phyloP scores from a whole-genome alignment of 2,797 vertebrate genomes.

The Coracias cyanogaster region DNA sequence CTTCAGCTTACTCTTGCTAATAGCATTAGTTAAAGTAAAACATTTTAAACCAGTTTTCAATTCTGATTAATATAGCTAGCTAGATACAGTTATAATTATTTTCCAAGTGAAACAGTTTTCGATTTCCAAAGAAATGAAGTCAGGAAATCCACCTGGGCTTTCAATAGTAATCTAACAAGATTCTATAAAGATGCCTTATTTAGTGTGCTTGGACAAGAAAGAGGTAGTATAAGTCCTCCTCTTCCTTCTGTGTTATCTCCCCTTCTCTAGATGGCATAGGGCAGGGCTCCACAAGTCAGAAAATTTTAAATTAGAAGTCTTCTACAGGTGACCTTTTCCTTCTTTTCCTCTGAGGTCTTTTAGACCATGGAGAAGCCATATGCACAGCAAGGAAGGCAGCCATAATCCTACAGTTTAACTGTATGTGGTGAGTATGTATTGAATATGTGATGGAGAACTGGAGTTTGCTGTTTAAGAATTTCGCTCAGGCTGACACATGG shows the following conservation, averaged over 20 bases:
- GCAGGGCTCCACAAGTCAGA: not conserved
- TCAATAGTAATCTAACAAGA: not conserved
- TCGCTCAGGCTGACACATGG: not conserved
- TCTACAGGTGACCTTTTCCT: accelerated
- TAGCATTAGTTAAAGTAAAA: not conserved
- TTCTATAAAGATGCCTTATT: not conserved
- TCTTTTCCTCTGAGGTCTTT: not conserved
- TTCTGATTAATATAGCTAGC: not conserved
- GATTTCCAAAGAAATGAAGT: constrained; percentile 15
- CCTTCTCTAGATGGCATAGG: not conserved
- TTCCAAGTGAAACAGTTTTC: not conserved
- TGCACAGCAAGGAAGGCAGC: not conserved
- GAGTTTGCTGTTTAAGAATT: not conserved
- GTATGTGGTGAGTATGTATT: not conserved
- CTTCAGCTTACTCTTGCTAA: not conserved
- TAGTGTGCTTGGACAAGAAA: not conserved
- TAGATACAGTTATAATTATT: not conserved
- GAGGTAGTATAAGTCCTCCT: accelerated
- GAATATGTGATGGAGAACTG: not conserved
- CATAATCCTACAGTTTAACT: not conserved
- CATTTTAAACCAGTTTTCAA: constrained; percentile 15
- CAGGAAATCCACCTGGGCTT: not conserved
- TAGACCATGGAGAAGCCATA: not conserved
- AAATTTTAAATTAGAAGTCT: not conserved
- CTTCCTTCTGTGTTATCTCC: not conserved